These are phyloP conservation scores for Eptatretus atami DNA, from an alignment of 2,797 vertebrate species.

Conservation along the genomic window DNA sequence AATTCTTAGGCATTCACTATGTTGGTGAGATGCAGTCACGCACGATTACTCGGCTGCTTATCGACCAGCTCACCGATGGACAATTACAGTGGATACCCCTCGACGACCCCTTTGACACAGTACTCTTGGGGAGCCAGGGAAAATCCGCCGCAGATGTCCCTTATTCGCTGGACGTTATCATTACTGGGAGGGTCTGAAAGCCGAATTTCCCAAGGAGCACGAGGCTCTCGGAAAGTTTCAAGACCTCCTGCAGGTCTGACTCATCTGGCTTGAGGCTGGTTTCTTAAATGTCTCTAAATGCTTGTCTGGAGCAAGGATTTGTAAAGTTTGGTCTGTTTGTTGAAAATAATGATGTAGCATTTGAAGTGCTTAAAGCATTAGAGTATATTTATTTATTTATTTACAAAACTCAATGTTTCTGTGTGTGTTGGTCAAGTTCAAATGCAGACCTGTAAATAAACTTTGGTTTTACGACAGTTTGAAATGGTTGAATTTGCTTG, in stretches of 20 bases:
- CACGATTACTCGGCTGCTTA: constrained; percentile 18
- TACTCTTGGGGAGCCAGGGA: constrained; percentile 30
- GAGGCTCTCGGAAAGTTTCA: constrained; percentile 27
- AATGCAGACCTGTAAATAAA: too few relatives aligned
- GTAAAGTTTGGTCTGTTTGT: too few relatives aligned
- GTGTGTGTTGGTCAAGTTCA: too few relatives aligned
- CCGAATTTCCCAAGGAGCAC: constrained; percentile 22
- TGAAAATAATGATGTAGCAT: too few relatives aligned
- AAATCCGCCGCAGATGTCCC: constrained; percentile 18
- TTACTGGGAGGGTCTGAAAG: constrained; percentile 19
- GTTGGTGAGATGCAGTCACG: constrained; percentile 27
- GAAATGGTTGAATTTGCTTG: too few relatives aligned
- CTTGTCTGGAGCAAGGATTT: background rate
- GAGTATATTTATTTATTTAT: too few relatives aligned
- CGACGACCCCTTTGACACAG: constrained; percentile 23
- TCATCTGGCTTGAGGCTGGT: background rate
- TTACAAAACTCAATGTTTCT: too few relatives aligned
- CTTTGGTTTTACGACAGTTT: too few relatives aligned
- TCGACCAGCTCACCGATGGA: constrained; percentile 57
- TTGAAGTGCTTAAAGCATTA: too few relatives aligned
- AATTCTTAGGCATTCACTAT: constrained; percentile 45
- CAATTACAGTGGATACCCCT: constrained; percentile 44
- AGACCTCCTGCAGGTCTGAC: constrained; percentile 32
- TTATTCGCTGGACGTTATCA: constrained; percentile 18
- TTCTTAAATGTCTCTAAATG: background rate